Conservation (phyloP, 2,888 invertebrate genomes). For the Leucophenga maculata region DNA sequence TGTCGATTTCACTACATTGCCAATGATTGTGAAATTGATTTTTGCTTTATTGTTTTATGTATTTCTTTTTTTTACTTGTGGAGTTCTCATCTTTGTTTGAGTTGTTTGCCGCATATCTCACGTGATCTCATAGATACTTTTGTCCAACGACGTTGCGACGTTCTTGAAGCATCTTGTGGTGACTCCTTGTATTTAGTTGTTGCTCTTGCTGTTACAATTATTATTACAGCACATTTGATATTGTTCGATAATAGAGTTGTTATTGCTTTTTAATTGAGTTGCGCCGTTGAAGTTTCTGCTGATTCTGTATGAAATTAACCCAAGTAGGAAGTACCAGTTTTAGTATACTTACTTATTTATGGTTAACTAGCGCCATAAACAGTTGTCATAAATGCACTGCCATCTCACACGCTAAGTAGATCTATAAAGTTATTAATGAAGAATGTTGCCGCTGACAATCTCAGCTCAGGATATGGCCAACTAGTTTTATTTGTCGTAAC, state of each 20-base stretch:
- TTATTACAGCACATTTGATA: slow-evolving; percentile 43
- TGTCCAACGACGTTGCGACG: slow-evolving; percentile 2
- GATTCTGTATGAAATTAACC: not conserved
- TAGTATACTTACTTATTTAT: too few relatives aligned
- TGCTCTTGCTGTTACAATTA: slow-evolving; percentile 34
- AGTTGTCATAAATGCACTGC: not conserved
- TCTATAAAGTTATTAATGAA: slow-evolving; percentile 35
- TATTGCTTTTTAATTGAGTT: slow-evolving; percentile 61
- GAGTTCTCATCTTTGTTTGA: not conserved
- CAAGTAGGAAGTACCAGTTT: too few relatives aligned
- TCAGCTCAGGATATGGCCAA: slow-evolving; percentile 1
- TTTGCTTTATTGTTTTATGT: slow-evolving; percentile 50
- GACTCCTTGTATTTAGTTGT: slow-evolving; percentile 37
- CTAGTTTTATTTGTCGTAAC: slow-evolving; percentile 38
- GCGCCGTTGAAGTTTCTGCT: not conserved
- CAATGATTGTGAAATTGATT: slow-evolving; percentile 57
- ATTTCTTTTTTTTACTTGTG: not conserved
- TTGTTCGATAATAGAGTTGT: slow-evolving; percentile 61
- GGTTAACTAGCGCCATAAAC: slow-evolving; percentile 46
- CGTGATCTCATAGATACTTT: slow-evolving; percentile 45
- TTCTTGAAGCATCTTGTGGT: too few relatives aligned
- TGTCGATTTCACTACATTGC: slow-evolving; percentile 29
- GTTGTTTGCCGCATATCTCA: slow-evolving; percentile 53
- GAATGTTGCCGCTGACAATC: slow-evolving; percentile 36
- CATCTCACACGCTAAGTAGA: not conserved